Base-by-base conservation (phyloP, 2,888 invertebrate genomes). In the Acronicta psi region DNA sequence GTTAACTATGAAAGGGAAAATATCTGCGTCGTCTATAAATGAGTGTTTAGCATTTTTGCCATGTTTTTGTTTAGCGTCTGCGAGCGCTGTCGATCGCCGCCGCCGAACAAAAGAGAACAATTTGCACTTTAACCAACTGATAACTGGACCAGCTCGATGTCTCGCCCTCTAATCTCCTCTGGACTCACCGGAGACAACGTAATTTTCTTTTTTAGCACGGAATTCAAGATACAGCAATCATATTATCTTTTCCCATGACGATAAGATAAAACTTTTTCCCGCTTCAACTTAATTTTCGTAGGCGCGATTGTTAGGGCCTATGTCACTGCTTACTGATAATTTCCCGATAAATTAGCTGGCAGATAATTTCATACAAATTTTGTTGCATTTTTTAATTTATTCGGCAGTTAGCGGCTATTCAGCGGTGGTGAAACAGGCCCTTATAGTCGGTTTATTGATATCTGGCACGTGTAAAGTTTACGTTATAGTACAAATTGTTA, bases 71-170 rank as follows among this genome's bases (percentile, higher is more conserved):
- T 59, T 68, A 67, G 67, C 60, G 73, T 63, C 73, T 72, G 74
- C 69, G 79, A 68, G 77, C 80, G 63, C 73, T 82, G 86, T 84
- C 86, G 85, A 89, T 88, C 84, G 83, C 73, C 74, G 69, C 73
- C 75, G 78, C 80, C 84, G 89, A 90, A 92, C 92, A 91, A 92
- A 92, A 88, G 88, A 85, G 82, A 84, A 86, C 83, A 88, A 92
- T 93, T 93, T 92, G 88, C 93, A 93, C 92, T 91, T 91, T 91
- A 92, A 91, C 88, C 86, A 89, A 88, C 89, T 88, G 89, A 91
- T 91, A 90, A 91, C 90, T 86, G 84, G 83, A 80, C 84, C 80
- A 82, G 83, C 82, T 79, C 83, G 77, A 80, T 85, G 79, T 75
- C 71, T 81, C 75, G 80, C 77, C 81, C 82, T 85, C 81, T 87